Evolutionary conservation across 2,888 invertebrate species (phyloP), one percentile per base, ranked within the genome.

Genomic region (Drosophila mettleri): DNA sequence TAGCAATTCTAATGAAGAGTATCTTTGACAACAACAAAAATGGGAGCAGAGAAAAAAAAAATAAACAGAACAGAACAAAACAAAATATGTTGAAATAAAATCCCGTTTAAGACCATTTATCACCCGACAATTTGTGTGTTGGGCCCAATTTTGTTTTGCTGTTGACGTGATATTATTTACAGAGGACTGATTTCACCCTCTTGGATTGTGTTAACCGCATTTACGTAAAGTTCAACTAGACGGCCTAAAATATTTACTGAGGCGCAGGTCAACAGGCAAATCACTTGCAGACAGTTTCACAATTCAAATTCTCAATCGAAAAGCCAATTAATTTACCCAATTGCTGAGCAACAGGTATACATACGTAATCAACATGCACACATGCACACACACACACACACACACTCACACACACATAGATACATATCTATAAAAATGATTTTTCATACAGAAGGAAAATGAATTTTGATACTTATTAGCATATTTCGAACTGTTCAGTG

Each of bases 21-120:
- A 65, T 67, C 59, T 34, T 12, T 57, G 52, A 53, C 49, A 59
- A 69, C 41, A 63, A 49, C 34, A 39, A 52, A 49, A 39, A 27
- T 14, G 31, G 14, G 14, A 33, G 12, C 18, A 5, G 2, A n/a
- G n/a, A 5, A 75, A 8, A 31, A 33, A 20, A 12, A 20, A 46
- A 61, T 46, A 66, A 46, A 64, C n/a, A 48, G 2, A 22, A 41
- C 20, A 39, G n/a, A n/a, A 20, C 20, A 39, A 39, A 60, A 39
- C 46, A 38, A 49, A 57, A 62, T 74, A 76, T 74, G 39, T 12
- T 9, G 59, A 89, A 91, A 88, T 86, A 90, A 91, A 92, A 92
- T 92, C 91, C 90, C 90, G 92, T 90, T 91, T 92, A 91, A 91
- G 91, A 88, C 91, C 90, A 92, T 92, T 91, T 91, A 92, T 92